phyloP scores from a whole-genome alignment of 2,888 invertebrate genomes.

The Drosophila heteroneura region DNA sequence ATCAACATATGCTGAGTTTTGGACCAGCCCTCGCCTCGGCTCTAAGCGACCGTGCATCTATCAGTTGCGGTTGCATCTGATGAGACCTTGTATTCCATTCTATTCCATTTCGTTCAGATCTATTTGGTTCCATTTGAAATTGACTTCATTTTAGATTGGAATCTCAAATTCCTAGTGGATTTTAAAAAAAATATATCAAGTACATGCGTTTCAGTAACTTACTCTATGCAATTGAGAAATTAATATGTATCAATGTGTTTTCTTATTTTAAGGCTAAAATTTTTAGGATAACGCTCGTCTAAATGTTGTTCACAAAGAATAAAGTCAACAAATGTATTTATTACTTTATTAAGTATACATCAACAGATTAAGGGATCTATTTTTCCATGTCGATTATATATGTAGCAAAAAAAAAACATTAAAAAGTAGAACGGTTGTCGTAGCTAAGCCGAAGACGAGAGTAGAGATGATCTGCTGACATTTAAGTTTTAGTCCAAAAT shows the following conservation, averaged over 20 bases:
- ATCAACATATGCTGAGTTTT: conserved; percentile 84
- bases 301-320: neutral
- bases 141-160: conserved; percentile 75
- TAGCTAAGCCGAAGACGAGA: neutral
- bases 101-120: neutral
- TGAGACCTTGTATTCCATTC: conserved; percentile 5
- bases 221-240: neutral
- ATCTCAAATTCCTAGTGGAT: conserved; percentile 48
- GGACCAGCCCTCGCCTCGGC: conserved; percentile 14
- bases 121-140: conserved; percentile 28
- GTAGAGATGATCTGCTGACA: neutral
- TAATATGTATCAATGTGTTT: neutral
- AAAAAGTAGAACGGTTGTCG: neutral
- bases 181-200: neutral
- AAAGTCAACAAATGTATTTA: neutral
- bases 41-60: conserved; percentile 46
- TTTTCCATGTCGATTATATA: neutral
- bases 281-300: neutral
- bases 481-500: neutral
- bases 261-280: neutral
- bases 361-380: neutral
- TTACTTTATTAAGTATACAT: neutral
- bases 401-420: neutral
- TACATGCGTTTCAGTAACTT: neutral
- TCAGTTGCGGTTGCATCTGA: conserved; percentile 64